A percentile compares a stretch with the other conserved stretches of the same genome.
Evolutionary conservation across 1,140 invertebrate species (phyloP).

Genomic region (Euwallacea fornicatus): DNA sequence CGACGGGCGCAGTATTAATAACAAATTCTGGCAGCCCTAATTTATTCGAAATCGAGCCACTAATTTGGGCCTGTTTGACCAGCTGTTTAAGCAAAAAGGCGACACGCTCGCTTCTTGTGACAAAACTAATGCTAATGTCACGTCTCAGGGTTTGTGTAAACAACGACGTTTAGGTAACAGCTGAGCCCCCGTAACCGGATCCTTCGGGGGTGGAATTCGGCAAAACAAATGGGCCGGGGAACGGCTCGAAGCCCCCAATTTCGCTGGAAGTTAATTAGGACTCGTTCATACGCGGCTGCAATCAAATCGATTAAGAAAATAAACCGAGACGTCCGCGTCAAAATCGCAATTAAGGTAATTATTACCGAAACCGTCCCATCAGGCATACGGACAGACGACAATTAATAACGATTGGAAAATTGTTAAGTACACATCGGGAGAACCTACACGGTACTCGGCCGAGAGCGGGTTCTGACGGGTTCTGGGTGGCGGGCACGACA

Average conservation of each 20-base stretch:
- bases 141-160: constrained; percentile 20
- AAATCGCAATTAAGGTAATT: constrained; percentile 1
- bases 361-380: background rate
- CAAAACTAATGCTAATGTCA: constrained; percentile 27
- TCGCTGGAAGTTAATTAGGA: too few relatives aligned
- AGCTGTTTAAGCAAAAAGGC: constrained; percentile 9
- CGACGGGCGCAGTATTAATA: background rate
- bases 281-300: too few relatives aligned
- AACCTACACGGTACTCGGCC: background rate
- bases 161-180: constrained; percentile 18
- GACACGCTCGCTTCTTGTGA: constrained; percentile 21
- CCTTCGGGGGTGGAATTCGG: constrained; percentile 14
- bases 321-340: background rate
- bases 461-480: constrained; percentile 2
- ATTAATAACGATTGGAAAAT: constrained; percentile 3
- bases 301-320: too few relatives aligned
- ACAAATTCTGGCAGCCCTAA: background rate
- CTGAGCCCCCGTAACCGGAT: constrained; percentile 18
- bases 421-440: background rate
- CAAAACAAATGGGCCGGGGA: constrained; percentile 10
- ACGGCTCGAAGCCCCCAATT: too few relatives aligned
- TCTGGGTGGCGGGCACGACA: constrained; percentile 17
- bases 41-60: constrained; percentile 17
- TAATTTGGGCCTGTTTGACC: constrained; percentile 20
- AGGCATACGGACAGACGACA: background rate